phyloP scores from a whole-genome alignment of 2,113 vertebrate species.

The Siniperca chuatsi region DNA sequence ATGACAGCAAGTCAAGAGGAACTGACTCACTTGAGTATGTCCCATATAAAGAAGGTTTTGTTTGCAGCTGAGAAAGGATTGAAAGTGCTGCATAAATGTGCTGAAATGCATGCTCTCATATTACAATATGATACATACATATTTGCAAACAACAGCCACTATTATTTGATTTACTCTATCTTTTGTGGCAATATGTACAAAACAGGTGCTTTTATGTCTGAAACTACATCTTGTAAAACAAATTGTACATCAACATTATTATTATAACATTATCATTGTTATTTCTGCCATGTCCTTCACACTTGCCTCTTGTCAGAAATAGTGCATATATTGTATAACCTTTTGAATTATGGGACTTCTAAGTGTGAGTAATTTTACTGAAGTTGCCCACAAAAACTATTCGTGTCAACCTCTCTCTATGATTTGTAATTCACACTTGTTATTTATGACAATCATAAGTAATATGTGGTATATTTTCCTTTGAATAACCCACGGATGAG shows the following conservation, averaged over 20 bases:
- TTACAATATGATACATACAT: too few relatives aligned
- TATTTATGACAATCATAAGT: conserved; percentile 62
- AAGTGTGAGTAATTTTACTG: conserved; percentile 49
- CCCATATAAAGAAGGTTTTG: conserved; percentile 72
- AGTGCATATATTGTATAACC: background rate
- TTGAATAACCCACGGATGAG: conserved; percentile 59
- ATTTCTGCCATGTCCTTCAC: conserved; percentile 37
- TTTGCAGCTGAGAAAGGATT: conserved; percentile 42
- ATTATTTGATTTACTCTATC: background rate
- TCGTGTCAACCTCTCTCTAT: conserved; percentile 36
- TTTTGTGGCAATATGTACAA: background rate
- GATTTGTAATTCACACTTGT: conserved; percentile 61
- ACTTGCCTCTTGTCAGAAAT: conserved; percentile 13
- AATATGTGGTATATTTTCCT: conserved; percentile 55
- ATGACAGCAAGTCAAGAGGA: conserved; percentile 77
- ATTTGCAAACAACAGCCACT: conserved; percentile 20
- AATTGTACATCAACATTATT: conserved; percentile 37
- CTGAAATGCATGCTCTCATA: conserved; percentile 10
- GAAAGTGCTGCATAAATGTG: background rate
- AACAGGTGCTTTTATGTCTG: conserved; percentile 30
- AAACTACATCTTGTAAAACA: conserved; percentile 63
- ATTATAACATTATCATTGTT: conserved; percentile 62
- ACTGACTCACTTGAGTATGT: conserved; percentile 62
- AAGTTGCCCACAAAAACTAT: conserved; percentile 55
- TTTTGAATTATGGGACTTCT: conserved; percentile 55